Conservation (phyloP, 2,888 invertebrate genomes). For the Sabellastarte sp. region DNA sequence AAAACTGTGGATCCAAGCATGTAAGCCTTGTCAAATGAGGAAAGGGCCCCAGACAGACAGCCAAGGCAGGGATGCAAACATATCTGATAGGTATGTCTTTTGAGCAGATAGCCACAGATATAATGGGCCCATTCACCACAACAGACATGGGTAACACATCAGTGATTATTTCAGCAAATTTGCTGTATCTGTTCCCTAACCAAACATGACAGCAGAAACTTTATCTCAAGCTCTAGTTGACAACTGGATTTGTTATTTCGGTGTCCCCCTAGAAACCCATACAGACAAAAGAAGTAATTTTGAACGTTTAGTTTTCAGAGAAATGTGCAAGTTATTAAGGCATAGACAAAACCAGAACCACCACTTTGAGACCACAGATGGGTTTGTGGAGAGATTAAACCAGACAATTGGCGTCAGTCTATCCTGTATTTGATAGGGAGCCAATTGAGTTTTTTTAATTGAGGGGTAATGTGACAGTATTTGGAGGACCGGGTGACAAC, state of each 20-base stretch:
- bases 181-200: too few relatives aligned
- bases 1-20: neutral
- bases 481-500: too few relatives aligned
- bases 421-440: too few relatives aligned
- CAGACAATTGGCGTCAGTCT: conserved; percentile 23
- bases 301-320: conserved; percentile 16
- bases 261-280: neutral
- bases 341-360: conserved; percentile 28
- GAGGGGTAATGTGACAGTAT: too few relatives aligned
- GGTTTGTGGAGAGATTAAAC: conserved; percentile 28
- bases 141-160: conserved; percentile 21
- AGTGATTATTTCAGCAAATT: conserved; percentile 30
- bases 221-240: neutral
- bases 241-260: neutral
- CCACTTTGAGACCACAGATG: conserved; percentile 27
- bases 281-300: neutral
- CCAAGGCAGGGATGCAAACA: neutral
- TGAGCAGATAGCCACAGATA: neutral
- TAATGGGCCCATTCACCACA: neutral
- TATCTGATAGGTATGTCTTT: neutral
- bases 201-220: neutral
- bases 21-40: neutral
- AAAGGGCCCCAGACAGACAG: neutral
- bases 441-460: too few relatives aligned
- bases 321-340: conserved; percentile 20